Percentiles rank a stretch among this genome's conserved stretches.
These are phyloP conservation scores for Nomada goodeniana DNA, from an alignment of 2,888 invertebrate genomes.

Conservation along the genomic window DNA sequence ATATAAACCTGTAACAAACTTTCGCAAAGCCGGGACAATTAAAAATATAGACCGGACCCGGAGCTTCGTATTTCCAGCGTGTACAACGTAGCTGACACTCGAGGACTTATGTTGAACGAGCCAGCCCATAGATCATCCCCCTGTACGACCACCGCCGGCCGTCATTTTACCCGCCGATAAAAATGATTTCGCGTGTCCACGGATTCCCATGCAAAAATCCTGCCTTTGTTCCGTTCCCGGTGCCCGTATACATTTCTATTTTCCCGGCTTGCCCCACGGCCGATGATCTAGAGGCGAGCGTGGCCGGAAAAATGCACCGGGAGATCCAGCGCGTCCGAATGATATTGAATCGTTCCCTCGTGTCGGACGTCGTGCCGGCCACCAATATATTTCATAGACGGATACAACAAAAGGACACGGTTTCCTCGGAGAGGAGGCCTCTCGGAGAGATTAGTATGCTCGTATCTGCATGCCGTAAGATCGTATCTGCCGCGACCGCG, in stretches of 20 bases:
- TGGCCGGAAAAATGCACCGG: slow-evolving; percentile 57
- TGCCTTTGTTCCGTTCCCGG: slow-evolving; percentile 58
- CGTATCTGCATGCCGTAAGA: slow-evolving; percentile 83
- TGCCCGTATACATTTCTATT: slow-evolving; percentile 44
- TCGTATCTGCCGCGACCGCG: slow-evolving; percentile 82
- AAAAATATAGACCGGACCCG: too few relatives aligned
- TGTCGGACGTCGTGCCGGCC: slow-evolving; percentile 65
- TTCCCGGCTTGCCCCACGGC: slow-evolving; percentile 24
- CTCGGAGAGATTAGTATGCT: slow-evolving; percentile 81
- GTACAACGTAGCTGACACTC: too few relatives aligned
- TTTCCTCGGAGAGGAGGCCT: slow-evolving; percentile 66
- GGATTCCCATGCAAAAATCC: slow-evolving; percentile 41
- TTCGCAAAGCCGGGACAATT: too few relatives aligned
- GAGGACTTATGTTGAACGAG: background rate
- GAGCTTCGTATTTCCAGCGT: too few relatives aligned
- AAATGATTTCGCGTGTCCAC: slow-evolving; percentile 35
- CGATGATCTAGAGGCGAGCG: slow-evolving; percentile 52
- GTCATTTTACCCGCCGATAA: slow-evolving; percentile 16
- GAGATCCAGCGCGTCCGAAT: slow-evolving; percentile 66
- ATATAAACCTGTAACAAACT: too few relatives aligned
- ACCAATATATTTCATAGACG: slow-evolving; percentile 79
- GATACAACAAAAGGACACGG: slow-evolving; percentile 76
- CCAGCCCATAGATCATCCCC: background rate
- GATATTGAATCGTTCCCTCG: slow-evolving; percentile 77
- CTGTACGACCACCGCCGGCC: background rate